Percentiles rank a stretch among this genome's conserved stretches.
Conservation (phyloP, 2,797 vertebrate genomes). For the Sebastiscus albofasciatus region DNA sequence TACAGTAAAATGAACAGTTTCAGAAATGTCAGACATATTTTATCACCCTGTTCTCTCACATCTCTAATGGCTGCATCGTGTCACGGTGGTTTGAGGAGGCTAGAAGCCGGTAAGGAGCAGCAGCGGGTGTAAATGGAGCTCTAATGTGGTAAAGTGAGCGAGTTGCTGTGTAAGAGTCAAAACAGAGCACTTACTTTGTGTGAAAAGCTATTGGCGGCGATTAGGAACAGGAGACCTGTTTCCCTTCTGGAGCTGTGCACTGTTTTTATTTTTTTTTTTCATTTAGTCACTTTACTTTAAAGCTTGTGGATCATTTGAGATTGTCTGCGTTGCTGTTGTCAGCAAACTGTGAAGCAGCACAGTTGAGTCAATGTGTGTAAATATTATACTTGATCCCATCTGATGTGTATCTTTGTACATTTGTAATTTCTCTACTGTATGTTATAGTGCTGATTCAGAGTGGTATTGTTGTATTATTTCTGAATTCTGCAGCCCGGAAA, state of each 20-base stretch:
- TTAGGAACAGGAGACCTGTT: slow-evolving; percentile 11
- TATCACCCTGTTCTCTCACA: neutral
- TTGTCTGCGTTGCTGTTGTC: neutral
- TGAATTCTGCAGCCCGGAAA: neutral
- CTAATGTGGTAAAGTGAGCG: slow-evolving; percentile 52
- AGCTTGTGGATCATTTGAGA: slow-evolving; percentile 2
- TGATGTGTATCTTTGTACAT: neutral
- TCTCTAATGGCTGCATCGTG: slow-evolving; percentile 11
- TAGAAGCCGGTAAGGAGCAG: slow-evolving; percentile 26
- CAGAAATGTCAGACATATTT: neutral
- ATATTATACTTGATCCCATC: slow-evolving; percentile 6
- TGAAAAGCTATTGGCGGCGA: slow-evolving; percentile 23
- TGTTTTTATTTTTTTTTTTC: slow-evolving; percentile 1
- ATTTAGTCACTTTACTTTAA: neutral
- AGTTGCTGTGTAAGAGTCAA: slow-evolving; percentile 21
- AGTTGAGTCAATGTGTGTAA: neutral
- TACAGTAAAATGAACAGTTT: neutral
- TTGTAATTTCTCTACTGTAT: neutral
- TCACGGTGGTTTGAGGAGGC: neutral
- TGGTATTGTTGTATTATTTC: neutral
- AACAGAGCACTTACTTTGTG: slow-evolving; percentile 29
- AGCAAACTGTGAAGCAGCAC: neutral
- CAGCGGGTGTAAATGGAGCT: slow-evolving; percentile 49
- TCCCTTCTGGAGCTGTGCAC: neutral
- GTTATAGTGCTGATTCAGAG: neutral